A percentile compares a stretch with the other conserved stretches of the same genome.
These are phyloP conservation scores for Oenanthe melanoleuca DNA, from an alignment of 2,113 vertebrate species.

Conservation along the genomic window DNA sequence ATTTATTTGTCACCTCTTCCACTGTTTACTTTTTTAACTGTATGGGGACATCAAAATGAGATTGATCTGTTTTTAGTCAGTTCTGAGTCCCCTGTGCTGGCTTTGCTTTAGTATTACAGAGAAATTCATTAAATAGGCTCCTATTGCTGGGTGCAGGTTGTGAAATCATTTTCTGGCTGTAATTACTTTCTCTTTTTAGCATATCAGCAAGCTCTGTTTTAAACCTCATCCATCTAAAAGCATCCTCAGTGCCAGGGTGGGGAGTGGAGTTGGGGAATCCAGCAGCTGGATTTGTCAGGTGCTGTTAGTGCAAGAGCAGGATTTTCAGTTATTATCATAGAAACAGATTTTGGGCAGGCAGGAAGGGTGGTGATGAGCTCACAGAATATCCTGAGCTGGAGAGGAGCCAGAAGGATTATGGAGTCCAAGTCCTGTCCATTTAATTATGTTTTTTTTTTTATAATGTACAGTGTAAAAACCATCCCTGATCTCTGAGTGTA, in stretches of 20 bases:
- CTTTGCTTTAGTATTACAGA: not conserved
- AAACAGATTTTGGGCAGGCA: not conserved
- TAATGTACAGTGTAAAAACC: too few relatives aligned
- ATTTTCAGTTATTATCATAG: not conserved
- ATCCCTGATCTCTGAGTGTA: too few relatives aligned
- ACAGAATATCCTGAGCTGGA: not conserved
- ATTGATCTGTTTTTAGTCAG: not conserved
- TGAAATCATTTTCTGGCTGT: not conserved
- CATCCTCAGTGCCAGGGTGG: not conserved
- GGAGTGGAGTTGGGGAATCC: not conserved
- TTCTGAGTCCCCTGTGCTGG: not conserved
- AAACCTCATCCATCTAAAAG: not conserved
- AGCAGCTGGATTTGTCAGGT: not conserved
- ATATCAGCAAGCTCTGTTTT: not conserved
- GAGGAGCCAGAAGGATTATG: not conserved
- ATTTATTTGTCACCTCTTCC: constrained; percentile 7
- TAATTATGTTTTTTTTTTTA: too few relatives aligned
- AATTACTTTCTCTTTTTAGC: not conserved
- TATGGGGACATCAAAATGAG: not conserved
- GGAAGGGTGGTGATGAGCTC: not conserved
- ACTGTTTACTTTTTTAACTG: constrained; percentile 36
- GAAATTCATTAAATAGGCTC: not conserved
- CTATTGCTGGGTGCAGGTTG: not conserved
- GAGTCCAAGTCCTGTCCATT: not conserved
- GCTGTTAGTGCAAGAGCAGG: not conserved